phyloP scores from a whole-genome alignment of 2,113 vertebrate species.

The Bufo bufo region DNA sequence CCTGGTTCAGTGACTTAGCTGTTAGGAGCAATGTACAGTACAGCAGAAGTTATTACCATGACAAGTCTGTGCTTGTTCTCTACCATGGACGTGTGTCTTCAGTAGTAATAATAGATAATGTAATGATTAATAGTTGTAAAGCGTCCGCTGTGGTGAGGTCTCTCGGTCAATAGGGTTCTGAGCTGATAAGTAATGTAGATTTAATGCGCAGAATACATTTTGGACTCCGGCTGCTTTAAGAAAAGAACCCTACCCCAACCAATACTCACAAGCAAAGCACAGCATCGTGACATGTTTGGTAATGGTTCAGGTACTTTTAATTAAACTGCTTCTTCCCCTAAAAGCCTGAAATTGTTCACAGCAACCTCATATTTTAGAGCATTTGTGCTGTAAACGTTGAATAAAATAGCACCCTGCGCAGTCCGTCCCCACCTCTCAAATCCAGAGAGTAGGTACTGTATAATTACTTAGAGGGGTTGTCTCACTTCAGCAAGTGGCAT shows the following conservation, averaged over 20 bases:
- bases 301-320: not conserved
- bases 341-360: slow-evolving; percentile 1
- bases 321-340: not conserved
- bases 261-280: not conserved
- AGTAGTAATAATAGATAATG: not conserved
- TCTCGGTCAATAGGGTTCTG: slow-evolving; percentile 3
- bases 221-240: not conserved
- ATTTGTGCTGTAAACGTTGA: not conserved
- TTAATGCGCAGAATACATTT: not conserved
- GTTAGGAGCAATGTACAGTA: not conserved
- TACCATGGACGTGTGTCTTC: not conserved
- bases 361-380: not conserved
- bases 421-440: not conserved
- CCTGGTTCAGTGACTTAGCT: not conserved
- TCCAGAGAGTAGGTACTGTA: not conserved
- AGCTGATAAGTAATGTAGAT: not conserved
- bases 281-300: not conserved
- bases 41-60: not conserved
- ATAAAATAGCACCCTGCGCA: not conserved
- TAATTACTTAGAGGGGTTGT: not conserved
- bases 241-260: not conserved
- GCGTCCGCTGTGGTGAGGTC: not conserved
- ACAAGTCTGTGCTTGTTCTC: not conserved
- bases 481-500: too few relatives aligned
- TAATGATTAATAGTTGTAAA: slow-evolving; percentile 11